Evolutionary conservation across 2,888 invertebrate genomes (phyloP).

Genomic region (Panorpa germanica): DNA sequence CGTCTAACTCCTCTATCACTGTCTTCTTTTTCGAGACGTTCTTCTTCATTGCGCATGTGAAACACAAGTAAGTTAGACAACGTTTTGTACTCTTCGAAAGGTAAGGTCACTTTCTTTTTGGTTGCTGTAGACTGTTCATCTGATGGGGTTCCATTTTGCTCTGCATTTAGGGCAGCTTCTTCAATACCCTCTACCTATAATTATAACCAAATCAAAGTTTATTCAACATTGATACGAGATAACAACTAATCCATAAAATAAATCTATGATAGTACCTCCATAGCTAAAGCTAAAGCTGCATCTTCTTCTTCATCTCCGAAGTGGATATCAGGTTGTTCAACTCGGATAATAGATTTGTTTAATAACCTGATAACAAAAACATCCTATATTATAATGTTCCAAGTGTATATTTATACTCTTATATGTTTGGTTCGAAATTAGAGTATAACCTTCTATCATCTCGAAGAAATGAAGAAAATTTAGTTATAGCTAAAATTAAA

Average conservation of each 20-base stretch:
- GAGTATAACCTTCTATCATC: too few species aligned
- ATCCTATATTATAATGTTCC: too few species aligned
- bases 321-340: constrained; percentile 94
- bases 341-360: constrained; percentile 91
- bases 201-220: constrained; percentile 1
- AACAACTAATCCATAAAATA: too few species aligned
- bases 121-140: constrained; percentile 19
- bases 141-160: constrained; percentile 11
- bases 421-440: too few species aligned
- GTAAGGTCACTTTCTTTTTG: constrained; percentile 61
- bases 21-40: constrained; percentile 41
- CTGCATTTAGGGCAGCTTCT: constrained; percentile 8
- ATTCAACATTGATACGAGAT: too few species aligned
- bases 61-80: constrained; percentile 82
- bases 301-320: constrained; percentile 58
- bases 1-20: constrained; percentile 46
- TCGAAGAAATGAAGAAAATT: too few species aligned
- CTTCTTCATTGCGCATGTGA: constrained; percentile 74
- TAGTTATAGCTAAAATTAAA: too few species aligned
- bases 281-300: constrained; percentile 23
- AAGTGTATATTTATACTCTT: too few species aligned
- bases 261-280: constrained; percentile 26
- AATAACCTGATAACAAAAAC: constrained; percentile 35
- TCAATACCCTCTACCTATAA: too few species aligned
- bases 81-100: constrained; percentile 87